These are phyloP conservation scores for Nettapus auritus DNA, from an alignment of 2,113 vertebrate species.

Conservation along the genomic window DNA sequence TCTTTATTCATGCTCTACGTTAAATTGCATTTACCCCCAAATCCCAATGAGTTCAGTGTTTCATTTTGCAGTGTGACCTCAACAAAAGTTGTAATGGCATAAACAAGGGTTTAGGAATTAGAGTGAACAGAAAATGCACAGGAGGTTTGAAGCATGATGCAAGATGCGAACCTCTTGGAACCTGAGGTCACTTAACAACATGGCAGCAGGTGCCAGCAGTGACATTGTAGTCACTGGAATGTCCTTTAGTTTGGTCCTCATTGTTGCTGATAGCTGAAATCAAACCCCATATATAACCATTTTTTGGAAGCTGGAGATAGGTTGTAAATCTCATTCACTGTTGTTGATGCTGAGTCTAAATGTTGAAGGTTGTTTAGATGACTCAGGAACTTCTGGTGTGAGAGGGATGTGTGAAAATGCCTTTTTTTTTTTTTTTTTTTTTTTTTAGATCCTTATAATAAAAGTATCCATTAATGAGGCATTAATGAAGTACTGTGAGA, in stretches of 20 bases:
- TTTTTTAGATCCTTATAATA: not conserved
- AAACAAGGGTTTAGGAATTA: not conserved
- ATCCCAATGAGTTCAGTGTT: not conserved
- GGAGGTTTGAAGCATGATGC: not conserved
- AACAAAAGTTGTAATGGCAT: not conserved
- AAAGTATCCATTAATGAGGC: not conserved
- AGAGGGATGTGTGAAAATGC: not conserved
- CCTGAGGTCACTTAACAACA: not conserved
- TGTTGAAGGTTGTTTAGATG: not conserved
- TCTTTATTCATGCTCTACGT: not conserved
- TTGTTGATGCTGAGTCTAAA: not conserved
- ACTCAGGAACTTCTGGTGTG: not conserved
- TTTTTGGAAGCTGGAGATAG: not conserved
- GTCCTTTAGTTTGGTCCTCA: not conserved
- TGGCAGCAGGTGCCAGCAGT: not conserved
- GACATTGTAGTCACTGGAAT: not conserved
- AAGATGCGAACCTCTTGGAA: accelerated
- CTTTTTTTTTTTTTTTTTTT: not conserved
- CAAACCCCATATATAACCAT: not conserved
- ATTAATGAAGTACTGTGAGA: not conserved
- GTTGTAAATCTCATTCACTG: not conserved
- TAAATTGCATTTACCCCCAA: not conserved
- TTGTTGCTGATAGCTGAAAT: not conserved
- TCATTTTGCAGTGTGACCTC: not conserved
- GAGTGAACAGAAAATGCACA: not conserved